These are phyloP conservation scores for Dipodomys merriami DNA, from an alignment of 2,113 vertebrate species.

Conservation along the genomic window DNA sequence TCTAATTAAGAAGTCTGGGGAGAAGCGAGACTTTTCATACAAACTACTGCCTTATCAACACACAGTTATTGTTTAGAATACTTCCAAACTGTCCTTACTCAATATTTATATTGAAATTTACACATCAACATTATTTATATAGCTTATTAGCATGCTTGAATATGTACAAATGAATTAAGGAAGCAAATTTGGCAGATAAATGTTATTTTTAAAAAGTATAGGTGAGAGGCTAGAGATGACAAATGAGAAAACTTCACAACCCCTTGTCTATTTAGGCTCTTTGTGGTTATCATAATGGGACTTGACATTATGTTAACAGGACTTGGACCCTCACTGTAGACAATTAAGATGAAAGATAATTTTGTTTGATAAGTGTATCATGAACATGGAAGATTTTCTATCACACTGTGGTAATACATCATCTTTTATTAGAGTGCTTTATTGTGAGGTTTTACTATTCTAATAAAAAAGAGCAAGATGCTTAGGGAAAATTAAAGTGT, in stretches of 20 bases:
- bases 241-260: background rate
- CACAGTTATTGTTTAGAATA: background rate
- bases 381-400: background rate
- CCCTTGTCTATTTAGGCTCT: fast-evolving
- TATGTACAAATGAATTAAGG: background rate
- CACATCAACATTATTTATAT: background rate
- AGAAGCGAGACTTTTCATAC: no score
- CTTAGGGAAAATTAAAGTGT: background rate
- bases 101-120: background rate
- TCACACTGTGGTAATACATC: background rate
- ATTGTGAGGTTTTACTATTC: background rate
- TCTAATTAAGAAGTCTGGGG: background rate
- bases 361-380: background rate
- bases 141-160: background rate
- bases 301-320: background rate
- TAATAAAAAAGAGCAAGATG: background rate
- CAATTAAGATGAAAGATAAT: background rate
- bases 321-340: background rate
- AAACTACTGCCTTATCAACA: background rate
- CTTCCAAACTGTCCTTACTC: background rate
- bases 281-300: fast-evolving
- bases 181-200: background rate
- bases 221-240: background rate
- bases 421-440: background rate
- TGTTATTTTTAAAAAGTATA: background rate